Evolutionary conservation across 2,797 vertebrate genomes (phyloP).

Genomic region (Buceros bicornis): DNA sequence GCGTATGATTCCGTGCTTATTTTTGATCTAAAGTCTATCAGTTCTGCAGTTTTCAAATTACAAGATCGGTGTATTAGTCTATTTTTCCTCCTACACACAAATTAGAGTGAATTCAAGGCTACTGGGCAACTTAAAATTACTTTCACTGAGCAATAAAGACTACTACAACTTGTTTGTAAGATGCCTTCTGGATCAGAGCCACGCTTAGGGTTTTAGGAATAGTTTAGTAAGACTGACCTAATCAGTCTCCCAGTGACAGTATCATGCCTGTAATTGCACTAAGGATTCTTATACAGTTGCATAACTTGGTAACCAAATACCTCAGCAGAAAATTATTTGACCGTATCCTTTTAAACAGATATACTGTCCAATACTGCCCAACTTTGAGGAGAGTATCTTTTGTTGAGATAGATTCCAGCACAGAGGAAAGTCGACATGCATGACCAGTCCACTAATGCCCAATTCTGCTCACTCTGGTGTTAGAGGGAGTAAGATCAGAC

Average conservation of each 20-base stretch:
- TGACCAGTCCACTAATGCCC: not conserved
- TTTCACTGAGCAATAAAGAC: constrained; percentile 15
- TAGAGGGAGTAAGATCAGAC: not conserved
- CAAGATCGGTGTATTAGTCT: not conserved
- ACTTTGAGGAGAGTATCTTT: not conserved
- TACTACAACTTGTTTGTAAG: not conserved
- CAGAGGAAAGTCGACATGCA: not conserved
- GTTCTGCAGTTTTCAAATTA: not conserved
- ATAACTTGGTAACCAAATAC: not conserved
- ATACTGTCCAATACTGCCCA: not conserved
- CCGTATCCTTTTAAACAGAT: not conserved
- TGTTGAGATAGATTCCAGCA: not conserved
- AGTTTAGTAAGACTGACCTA: constrained; percentile 42
- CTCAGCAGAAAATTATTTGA: constrained; percentile 49
- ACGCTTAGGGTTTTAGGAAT: constrained; percentile 1
- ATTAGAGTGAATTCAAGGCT: not conserved
- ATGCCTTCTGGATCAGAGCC: constrained; percentile 12
- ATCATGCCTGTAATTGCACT: not conserved
- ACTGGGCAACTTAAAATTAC: not conserved
- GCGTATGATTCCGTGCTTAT: not conserved
- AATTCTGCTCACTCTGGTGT: not conserved
- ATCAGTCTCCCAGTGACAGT: not conserved
- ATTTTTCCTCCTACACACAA: not conserved
- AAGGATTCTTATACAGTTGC: constrained; percentile 1
- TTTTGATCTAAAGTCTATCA: not conserved